Evolutionary conservation across 2,797 vertebrate genomes (phyloP).

Genomic region (Bovichtus diacanthus): DNA sequence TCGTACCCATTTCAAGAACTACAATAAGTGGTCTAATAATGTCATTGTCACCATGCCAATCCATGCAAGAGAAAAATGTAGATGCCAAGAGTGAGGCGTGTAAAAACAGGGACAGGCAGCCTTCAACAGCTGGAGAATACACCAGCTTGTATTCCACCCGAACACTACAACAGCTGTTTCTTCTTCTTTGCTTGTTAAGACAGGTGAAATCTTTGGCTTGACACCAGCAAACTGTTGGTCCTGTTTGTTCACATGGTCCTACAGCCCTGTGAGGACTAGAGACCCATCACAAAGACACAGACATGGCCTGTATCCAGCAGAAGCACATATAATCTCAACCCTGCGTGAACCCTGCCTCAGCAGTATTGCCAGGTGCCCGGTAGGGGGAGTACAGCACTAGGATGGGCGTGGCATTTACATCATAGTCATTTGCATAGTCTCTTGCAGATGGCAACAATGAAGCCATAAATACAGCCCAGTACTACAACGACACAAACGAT

Average conservation of each 20-base stretch:
- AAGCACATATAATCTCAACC: constrained; percentile 31
- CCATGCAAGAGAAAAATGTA: neutral
- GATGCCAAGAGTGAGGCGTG: neutral
- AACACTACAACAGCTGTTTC: neutral
- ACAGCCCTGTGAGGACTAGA: neutral
- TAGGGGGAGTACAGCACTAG: constrained; percentile 53
- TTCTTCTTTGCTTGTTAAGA: neutral
- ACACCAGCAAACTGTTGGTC: neutral
- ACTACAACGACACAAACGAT: constrained; percentile 62
- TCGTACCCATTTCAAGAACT: neutral
- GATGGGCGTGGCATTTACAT: constrained; percentile 79
- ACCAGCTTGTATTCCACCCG: neutral
- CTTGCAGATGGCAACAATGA: constrained; percentile 81
- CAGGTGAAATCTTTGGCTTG: neutral
- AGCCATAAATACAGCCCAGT: constrained; percentile 58
- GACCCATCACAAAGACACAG: constrained; percentile 39
- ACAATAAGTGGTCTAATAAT: no score
- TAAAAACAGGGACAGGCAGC: neutral
- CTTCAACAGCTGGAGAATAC: neutral
- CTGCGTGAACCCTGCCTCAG: constrained; percentile 42
- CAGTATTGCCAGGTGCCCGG: constrained; percentile 50
- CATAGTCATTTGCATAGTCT: constrained; percentile 76
- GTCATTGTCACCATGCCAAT: no score
- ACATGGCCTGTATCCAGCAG: constrained; percentile 24
- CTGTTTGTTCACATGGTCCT: neutral